Evolutionary conservation across 1,140 invertebrate genomes (phyloP), one percentile per base, ranked within the genome.

Genomic region (Drosophila sechellia): DNA sequence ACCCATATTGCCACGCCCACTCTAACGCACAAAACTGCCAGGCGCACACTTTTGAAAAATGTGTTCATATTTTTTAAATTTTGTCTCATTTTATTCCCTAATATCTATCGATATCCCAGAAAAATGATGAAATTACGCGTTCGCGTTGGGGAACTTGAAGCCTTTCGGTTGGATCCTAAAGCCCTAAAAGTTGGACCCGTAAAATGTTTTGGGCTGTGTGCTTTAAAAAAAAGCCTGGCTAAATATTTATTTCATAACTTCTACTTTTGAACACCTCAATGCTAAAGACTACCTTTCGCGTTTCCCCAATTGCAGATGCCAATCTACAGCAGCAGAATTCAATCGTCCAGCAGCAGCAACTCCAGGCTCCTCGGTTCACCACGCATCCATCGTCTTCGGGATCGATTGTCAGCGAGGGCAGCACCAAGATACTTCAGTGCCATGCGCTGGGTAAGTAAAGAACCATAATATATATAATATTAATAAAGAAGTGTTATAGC

Each of bases 351-450:
- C 78, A 71, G 40, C 78, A 81, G 60, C 78, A 60, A 11, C 93
- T 96, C 61, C 96, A 97, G 93, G 96, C 97, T 42, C 97, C 97
- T 31, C 93, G 96, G 61, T 97, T 98, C 92, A 96, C 95, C 72
- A 96, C 95, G 70, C 96, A 97, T 84, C 96, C 96, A 13, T 96
- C 96, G 31, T 95, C 95, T 39, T 96, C 96, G 69, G 96, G 96
- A 72, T 97, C 95, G 90, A 95, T 97, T 86, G 96, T 97, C 77
- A 95, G 95, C 90, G 96, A 97, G 93, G 96, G 96, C 90, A 94
- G 96, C 70, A 97, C 96, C 12, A 98, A 98, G 94, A 97, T 98
- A 92, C 94, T 98, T 60, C 96, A 98, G 92, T 98, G 97, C 92
- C 96, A 96, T 92, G 96, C 96, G 17, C 93, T 95, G 93, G 96